Base-by-base conservation (phyloP, 1,140 invertebrate genomes). In the Pararge aegeria region DNA sequence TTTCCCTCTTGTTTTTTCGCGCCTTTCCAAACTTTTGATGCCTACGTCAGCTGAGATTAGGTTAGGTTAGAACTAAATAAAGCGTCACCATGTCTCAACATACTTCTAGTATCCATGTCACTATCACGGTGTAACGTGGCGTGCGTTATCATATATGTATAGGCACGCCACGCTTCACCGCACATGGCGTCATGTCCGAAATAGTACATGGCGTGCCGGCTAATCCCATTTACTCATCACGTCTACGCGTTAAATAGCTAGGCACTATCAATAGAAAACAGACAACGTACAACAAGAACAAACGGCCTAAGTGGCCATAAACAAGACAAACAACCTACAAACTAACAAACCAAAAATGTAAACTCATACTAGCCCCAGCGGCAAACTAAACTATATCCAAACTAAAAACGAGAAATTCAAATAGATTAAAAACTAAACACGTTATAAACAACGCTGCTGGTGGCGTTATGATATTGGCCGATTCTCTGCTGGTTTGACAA, bases 211-310 rank as follows among this genome's bases (percentile, higher is more conserved):
- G n/a, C n/a, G n/a, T n/a, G n/a, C n/a, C n/a, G n/a, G 5, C 5
- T 10, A 16, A 15, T 42, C 38, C 13, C 38, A 15, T 42, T 42
- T 9, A 18, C 38, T 16, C 38, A 12, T 34, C 10, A 18, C 13
- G 38, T 18, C 38, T 5, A 42, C 38, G 38, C 38, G 5, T 42
- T 16, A 68, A 63, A 68, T 57, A 63, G 68, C 73, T 58, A 24
- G 24, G 24, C 24, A 67, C 72, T 61, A 73, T 73, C 59, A 69
- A 69, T 73, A 75, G 70, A 77, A 75, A 85, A 83, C 81, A 80
- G 75, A 73, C 74, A 85, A 83, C 79, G 58, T 77, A 78, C 73
- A 82, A 86, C 79, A 61, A 82, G 75, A 79, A 83, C 76, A 81
- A 72, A 67, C 61, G 59, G 64, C 73, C 73, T 55, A 40, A 57